A percentile compares a stretch with the other conserved stretches of the same genome.
Conservation (phyloP, 2,888 invertebrate genomes). For the Eupithecia exiguata region DNA sequence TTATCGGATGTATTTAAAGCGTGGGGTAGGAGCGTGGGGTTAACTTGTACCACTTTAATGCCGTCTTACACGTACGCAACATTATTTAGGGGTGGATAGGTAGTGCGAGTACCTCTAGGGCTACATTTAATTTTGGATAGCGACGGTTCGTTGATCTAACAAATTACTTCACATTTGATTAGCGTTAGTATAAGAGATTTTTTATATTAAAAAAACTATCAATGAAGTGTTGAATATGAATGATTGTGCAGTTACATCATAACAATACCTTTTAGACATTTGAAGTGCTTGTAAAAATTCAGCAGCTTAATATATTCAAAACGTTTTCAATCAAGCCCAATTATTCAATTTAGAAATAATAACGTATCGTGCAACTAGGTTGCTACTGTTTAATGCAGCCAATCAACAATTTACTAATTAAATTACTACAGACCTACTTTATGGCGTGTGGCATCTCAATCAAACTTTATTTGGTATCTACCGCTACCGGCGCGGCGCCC, state of each 20-base stretch:
- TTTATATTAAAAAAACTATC: not conserved
- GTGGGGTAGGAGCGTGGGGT: slow-evolving; percentile 66
- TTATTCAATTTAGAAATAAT: slow-evolving; percentile 29
- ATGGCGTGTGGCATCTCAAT: slow-evolving; percentile 40
- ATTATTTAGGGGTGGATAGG: slow-evolving; percentile 51
- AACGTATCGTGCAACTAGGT: slow-evolving; percentile 19
- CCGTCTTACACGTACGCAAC: slow-evolving; percentile 68
- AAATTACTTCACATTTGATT: slow-evolving; percentile 42
- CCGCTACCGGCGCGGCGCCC: slow-evolving; percentile 24
- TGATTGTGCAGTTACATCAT: not conserved
- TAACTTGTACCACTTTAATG: slow-evolving; percentile 78
- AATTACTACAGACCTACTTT: slow-evolving; percentile 32
- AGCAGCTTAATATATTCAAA: slow-evolving; percentile 18
- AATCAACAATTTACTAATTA: slow-evolving; percentile 41
- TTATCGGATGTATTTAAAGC: slow-evolving; percentile 82
- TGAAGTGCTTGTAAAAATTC: not conserved
- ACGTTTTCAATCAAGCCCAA: slow-evolving; percentile 16
- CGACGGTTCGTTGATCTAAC: slow-evolving; percentile 41
- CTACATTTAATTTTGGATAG: slow-evolving; percentile 42
- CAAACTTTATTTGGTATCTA: slow-evolving; percentile 32
- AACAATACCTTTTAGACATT: not conserved
- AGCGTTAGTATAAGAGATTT: too few relatives aligned
- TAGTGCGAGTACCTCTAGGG: slow-evolving; percentile 1
- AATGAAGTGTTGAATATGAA: too few relatives aligned
- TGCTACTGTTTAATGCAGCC: slow-evolving; percentile 41